Base-by-base conservation (phyloP, 2,888 invertebrate genomes). In the Orthosia gracilis region DNA sequence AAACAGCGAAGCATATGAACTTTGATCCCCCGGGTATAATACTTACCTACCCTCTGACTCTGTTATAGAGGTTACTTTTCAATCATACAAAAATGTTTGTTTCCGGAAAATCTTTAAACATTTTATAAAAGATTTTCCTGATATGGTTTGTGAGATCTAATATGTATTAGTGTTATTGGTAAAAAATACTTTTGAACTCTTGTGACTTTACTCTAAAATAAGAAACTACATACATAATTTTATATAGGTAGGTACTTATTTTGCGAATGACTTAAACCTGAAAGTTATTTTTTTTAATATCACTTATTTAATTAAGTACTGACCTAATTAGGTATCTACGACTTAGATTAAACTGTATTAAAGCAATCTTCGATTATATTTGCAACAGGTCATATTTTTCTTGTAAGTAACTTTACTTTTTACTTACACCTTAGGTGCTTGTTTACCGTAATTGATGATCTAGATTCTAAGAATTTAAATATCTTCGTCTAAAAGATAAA, bases 21-120 rank as follows among this genome's bases (percentile, higher is more conserved):
- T 82, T 78, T 57, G 49, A 40, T 68, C 81, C 80, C 81, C 18
- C 31, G 81, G 70, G 81, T 62, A 61, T 70, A 69, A 74, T 80
- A 62, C 49, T 26, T 78, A 61, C 21, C 78, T 72, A 68, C 80
- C 63, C 80, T 68, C 80, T 65, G 64, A 72, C 69, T 64, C 49
- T 47, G 61, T 62, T 65, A 65, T 55, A 54, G 67, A 83, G 74
- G 75, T 68, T 64, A 54, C 52, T 83, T 80, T 81, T 81, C 84
- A 83, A 83, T 83, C 73, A 72, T 69, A 63, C 47, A 62, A 78
- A 57, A 45, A 31, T 70, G 21, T 69, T 69, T 69, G 69, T 78
- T 54, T 54, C 12, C 26, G 49, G 12, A 59, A 47, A 73, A 47
- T 52, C 45, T 52, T 21, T 26, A 50, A 70, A 72, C 17, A 58